Base-by-base conservation (phyloP, 2,113 vertebrate species). In the Micronycteris hirsuta region DNA sequence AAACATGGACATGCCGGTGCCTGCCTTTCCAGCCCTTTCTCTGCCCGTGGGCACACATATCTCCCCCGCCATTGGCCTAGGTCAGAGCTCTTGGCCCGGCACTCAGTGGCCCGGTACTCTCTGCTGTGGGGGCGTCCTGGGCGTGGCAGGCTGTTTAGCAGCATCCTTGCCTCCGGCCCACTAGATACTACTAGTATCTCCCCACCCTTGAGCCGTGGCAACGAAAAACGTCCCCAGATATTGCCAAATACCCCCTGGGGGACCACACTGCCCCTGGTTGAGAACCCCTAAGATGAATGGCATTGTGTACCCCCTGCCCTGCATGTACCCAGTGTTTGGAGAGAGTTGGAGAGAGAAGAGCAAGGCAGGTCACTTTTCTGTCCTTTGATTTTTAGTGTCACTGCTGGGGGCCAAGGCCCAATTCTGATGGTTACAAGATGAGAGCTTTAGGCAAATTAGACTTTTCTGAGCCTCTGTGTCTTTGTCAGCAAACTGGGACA, bases 31-130 rank as follows among this genome's bases (percentile, higher is more conserved):
- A 12, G 65, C 12, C 7, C 70, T 58, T 54, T 94, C 74, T 31
- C 58, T 14, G 73, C 16, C 1, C 0, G 0, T 11, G n/a, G 73
- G 58, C 26, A 4, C 0, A 5, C 14, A 2, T 3, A 26, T 38
- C 41, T 2, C 28, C 13, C 45, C 26, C 3, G 6, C 8, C 3
- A 15, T 58, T 24, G 31, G 14, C 20, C 65, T 8, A 45, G 16
- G 4, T 19, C 47, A 1, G 49, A n/a, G 17, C 8, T 2, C 45
- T 6, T 4, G 4, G 47, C 26, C n/a, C 2, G 1, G 52, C 4
- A 10, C n/a, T 4, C 9, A 11, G 15, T 9, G 43, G 47, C 15
- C 73, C 49, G 22, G 41, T 1, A 3, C 10, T 38, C 63, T 65
- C 77, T 38, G 17, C 4, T 3, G 6, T 5, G 28, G 41, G 70